Percentiles rank a stretch among this genome's conserved stretches.
Evolutionary conservation across 2,888 invertebrate genomes (phyloP).

Genomic region (Syrista parreyssii): DNA sequence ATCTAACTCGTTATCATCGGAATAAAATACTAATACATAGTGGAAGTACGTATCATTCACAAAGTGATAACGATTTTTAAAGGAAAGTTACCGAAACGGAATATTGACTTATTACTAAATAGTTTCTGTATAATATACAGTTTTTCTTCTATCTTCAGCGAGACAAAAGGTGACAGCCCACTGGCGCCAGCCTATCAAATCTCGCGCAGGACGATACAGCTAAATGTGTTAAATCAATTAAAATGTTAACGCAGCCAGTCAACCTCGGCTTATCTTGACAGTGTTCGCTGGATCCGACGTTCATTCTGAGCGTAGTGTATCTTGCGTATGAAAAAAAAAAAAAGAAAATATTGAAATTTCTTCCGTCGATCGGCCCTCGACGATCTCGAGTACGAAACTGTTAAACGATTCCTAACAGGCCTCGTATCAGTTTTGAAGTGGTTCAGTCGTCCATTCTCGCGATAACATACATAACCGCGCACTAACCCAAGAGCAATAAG

Average conservation of each 20-base stretch:
- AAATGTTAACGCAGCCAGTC: slow-evolving; percentile 43
- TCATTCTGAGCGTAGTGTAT: slow-evolving; percentile 6
- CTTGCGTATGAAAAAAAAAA: not conserved
- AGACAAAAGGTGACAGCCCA: slow-evolving; percentile 41
- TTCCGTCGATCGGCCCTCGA: not conserved
- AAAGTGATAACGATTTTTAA: not conserved
- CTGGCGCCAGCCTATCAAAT: slow-evolving; percentile 41
- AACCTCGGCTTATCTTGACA: slow-evolving; percentile 43
- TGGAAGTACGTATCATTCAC: not conserved
- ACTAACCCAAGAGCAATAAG: not conserved
- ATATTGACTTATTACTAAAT: not conserved
- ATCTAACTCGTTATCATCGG: not conserved
- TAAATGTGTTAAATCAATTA: slow-evolving; percentile 49
- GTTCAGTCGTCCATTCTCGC: not conserved
- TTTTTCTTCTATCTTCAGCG: not conserved
- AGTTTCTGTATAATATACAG: not conserved
- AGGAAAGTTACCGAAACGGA: not conserved
- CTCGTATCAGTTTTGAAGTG: slow-evolving; percentile 13
- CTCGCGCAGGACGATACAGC: slow-evolving; percentile 37
- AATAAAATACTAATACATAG: not conserved
- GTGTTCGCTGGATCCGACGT: slow-evolving; percentile 24
- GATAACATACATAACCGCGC: not conserved
- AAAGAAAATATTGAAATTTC: not conserved
- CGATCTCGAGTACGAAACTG: slow-evolving; percentile 19
- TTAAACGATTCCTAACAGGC: slow-evolving; percentile 14